Base-by-base conservation (phyloP, 1,140 invertebrate genomes). In the Tetragnatha versicolor region DNA sequence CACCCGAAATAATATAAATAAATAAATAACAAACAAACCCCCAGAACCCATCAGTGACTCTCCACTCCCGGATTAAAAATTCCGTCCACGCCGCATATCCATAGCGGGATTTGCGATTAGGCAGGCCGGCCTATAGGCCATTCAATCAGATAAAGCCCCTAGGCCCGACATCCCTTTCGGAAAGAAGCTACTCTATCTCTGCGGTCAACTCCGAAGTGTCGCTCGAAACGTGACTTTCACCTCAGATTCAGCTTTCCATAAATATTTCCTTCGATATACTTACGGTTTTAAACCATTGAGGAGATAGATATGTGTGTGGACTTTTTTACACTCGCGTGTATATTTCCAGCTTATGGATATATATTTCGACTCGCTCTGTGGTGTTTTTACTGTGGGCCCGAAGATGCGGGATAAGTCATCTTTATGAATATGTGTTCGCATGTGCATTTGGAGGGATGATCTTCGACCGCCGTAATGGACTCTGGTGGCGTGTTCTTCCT, bases 211-310 rank as follows among this genome's bases (percentile, higher is more conserved):
- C n/a, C 10, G 6, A 53, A 37, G 37, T 42, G 72, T 37, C 27
- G 29, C 39, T 10, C 17, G 10, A n/a, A 42, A 75, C 72, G 72
- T 75, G 72, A 61, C 58, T 75, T 47, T 42, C 22, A 25, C 17
- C 55, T 14, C 9, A 25, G 42, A 35, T 49, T 63, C 58, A 33
- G 53, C 37, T 42, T 49, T 75, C 72, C 58, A 75, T 75, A 75
- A 75, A 75, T 75, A 75, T 75, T 61, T 61, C 39, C 53, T 63
- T 42, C n/a, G 65, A 75, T 75, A 61, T 45, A 75, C 55, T 75
- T 75, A 75, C 72, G 60, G 63, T 75, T 75, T 75, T 63, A 75
- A 75, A 75, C 58, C 72, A 47, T 63, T 75, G 49, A 75, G n/a
- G 72, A 60, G 39, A 75, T 75, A 75, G 61, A 75, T 61, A 63